Base-by-base conservation (phyloP, 2,888 invertebrate species). In the Autographa pulchrina region DNA sequence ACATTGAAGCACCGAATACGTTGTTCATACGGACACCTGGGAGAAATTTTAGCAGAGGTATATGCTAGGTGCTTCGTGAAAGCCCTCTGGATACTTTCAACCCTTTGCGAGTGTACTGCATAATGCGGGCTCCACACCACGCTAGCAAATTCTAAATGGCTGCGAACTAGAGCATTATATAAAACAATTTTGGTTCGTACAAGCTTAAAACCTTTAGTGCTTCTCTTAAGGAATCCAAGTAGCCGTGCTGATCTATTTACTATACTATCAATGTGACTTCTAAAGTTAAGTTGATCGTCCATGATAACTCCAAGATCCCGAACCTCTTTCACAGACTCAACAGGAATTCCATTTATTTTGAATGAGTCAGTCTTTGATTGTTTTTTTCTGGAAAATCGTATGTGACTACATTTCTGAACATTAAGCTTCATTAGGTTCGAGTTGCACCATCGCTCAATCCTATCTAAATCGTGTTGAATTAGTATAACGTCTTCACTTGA, bases 81-180 rank as follows among this genome's bases (percentile, higher is more conserved):
- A 6, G 59, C 16, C 32, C 59, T 59, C 16, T 59, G 59, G 2
- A 59, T 59, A 25, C 59, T 32, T 32, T 59, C 59, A 16, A 59
- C 16, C n/a, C 59, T 20, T 32, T 59, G 59, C 14, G 59, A 59
- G 16, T 59, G 59, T 14, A 59, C 32, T 5, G 32, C 59, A 32
- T 59, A 59, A 5, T 7, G 25, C 5, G 59, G 59, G 14, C 11
- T 14, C 59, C 59, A 59, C 11, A 59, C 32, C 7, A 25, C 32
- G 32, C 59, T 59, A 16, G 59, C 59, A n/a, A 25, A 59, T 32
- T 59, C 59, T 31, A 59, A 32, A 59, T 59, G 13, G 6, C 59
- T 59, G 7, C 59, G 59, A 13, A 59, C 59, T 14, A 59, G 8
- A 16, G 59, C 32, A 6, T 59, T 59, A 16, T 59, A 59, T 16